phyloP scores from a whole-genome alignment of 1,140 invertebrate species.

The Amphibalanus amphitrite region DNA sequence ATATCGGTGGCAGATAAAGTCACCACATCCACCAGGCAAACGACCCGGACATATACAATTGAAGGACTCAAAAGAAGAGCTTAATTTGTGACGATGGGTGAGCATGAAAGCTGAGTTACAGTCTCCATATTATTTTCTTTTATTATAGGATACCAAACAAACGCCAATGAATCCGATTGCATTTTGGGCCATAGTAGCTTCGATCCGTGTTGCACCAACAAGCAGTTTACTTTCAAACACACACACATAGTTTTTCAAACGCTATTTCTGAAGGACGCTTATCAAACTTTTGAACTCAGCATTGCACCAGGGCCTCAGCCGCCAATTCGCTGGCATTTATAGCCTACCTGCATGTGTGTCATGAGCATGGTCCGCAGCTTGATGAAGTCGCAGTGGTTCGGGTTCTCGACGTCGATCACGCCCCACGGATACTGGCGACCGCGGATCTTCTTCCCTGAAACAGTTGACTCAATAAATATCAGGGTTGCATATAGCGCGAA shows the following conservation, averaged over 20 bases:
- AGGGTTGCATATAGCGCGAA: not conserved
- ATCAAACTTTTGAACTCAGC: no score
- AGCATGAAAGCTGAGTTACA: no score
- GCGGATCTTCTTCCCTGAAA: constrained; percentile 22
- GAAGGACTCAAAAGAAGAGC: not conserved
- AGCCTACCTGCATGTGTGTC: constrained; percentile 14
- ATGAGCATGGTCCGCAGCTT: constrained; percentile 37
- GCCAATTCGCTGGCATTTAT: no score
- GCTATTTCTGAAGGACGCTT: no score
- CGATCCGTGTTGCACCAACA: no score
- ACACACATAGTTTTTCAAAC: no score
- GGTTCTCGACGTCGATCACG: constrained; percentile 44
- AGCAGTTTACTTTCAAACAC: no score
- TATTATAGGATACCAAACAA: no score
- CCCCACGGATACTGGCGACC: constrained; percentile 44
- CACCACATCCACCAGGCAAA: constrained; percentile 16
- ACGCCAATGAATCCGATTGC: no score
- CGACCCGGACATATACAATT: not conserved
- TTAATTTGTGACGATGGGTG: not conserved
- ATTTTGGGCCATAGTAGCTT: no score
- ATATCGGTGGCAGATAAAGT: not conserved
- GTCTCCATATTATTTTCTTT: no score
- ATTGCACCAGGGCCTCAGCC: no score
- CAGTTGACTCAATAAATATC: not conserved
- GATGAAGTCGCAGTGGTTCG: constrained; percentile 45